Conservation (phyloP, 2,113 vertebrate genomes). For the Anoura caudifer region DNA sequence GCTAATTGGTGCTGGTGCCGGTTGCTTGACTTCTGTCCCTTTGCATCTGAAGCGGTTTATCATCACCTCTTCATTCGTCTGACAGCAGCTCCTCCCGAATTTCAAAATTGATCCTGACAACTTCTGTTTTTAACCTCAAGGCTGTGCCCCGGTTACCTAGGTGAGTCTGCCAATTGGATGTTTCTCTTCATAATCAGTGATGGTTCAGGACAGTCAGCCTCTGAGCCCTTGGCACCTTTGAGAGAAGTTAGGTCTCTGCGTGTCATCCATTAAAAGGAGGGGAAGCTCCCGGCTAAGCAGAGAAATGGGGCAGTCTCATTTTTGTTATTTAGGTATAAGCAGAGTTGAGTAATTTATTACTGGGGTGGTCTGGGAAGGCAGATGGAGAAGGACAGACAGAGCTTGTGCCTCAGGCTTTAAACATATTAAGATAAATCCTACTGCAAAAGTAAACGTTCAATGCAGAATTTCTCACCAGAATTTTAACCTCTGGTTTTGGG, state of each 20-base stretch:
- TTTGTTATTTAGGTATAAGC: slow-evolving; percentile 47
- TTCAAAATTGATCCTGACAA: slow-evolving; percentile 64
- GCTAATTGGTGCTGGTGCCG: slow-evolving; percentile 7
- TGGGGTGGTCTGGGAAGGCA: slow-evolving; percentile 1
- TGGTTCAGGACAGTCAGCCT: background rate
- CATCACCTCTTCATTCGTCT: slow-evolving; percentile 60
- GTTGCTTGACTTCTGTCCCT: slow-evolving; percentile 36
- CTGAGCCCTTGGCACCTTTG: background rate
- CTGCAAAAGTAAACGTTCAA: slow-evolving; percentile 1
- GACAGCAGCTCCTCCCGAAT: slow-evolving; percentile 51
- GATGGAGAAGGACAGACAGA: slow-evolving; percentile 11
- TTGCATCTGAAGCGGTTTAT: slow-evolving; percentile 58
- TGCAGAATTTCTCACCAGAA: background rate
- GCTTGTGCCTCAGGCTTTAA: slow-evolving; percentile 37
- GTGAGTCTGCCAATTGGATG: slow-evolving; percentile 54
- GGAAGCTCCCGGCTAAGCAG: background rate
- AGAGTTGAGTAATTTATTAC: slow-evolving; percentile 52
- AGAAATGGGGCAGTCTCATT: background rate
- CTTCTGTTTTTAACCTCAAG: slow-evolving; percentile 59
- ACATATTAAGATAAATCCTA: slow-evolving; percentile 42
- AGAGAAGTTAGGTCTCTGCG: background rate
- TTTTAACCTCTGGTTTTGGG: background rate
- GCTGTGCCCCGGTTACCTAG: slow-evolving; percentile 56
- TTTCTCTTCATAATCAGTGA: slow-evolving; percentile 48
- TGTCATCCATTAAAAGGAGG: background rate